These are phyloP conservation scores for Cataglyphis livida DNA, from an alignment of 2,888 invertebrate genomes.

Conservation along the genomic window DNA sequence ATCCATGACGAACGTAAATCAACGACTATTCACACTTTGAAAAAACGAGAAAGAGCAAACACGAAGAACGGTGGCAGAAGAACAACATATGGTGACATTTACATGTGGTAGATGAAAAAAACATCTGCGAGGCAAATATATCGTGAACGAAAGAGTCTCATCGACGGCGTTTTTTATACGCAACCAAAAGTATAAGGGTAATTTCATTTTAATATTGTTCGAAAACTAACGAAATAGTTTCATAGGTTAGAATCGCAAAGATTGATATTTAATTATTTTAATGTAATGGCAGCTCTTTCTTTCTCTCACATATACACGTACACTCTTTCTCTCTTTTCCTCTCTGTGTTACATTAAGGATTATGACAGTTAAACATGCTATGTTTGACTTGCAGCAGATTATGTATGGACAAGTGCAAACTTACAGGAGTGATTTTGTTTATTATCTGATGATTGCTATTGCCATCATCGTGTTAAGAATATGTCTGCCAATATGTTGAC, in stretches of 20 bases:
- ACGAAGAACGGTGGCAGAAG: neutral
- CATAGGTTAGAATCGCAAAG: conserved; percentile 37
- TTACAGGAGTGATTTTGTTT: neutral
- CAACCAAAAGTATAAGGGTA: neutral
- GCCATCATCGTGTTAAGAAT: neutral
- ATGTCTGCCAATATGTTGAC: conserved; percentile 69
- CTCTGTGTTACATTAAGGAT: neutral
- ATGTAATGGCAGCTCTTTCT: neutral
- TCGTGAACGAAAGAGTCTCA: neutral
- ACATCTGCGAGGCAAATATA: neutral
- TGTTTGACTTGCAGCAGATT: neutral
- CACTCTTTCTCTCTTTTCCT: too few relatives aligned
- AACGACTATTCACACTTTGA: neutral
- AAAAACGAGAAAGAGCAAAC: neutral
- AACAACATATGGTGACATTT: conserved; percentile 41
- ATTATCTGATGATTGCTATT: neutral
- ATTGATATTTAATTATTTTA: neutral
- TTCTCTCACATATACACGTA: too few relatives aligned
- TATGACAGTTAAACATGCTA: neutral
- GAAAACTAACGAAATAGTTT: neutral
- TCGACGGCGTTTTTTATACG: neutral
- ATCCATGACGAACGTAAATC: neutral
- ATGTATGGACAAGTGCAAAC: neutral
- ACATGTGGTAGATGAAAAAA: neutral
- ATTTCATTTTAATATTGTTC: neutral